Percentiles rank a stretch among this genome's conserved stretches.
Conservation (phyloP, 92 coral and sea anemone species). For the Micromussa lordhowensis region DNA sequence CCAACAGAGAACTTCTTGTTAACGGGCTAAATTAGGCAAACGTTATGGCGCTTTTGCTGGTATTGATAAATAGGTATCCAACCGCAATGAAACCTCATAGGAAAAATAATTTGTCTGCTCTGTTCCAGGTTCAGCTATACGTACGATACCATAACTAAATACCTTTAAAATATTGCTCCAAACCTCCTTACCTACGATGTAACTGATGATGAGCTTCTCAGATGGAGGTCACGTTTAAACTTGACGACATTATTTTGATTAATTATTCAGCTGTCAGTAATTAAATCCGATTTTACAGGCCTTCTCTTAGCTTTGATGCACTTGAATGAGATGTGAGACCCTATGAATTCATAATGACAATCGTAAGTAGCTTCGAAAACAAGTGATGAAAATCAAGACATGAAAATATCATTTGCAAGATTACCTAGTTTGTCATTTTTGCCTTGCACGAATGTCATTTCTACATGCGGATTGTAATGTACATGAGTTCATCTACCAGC, state of each 20-base stretch:
- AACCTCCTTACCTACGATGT: not conserved
- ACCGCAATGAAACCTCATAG: not conserved
- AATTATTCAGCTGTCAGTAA: not conserved
- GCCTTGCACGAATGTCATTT: not conserved
- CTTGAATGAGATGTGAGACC: not conserved
- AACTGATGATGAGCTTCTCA: not conserved
- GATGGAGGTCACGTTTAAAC: not conserved
- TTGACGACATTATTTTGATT: constrained; percentile 22
- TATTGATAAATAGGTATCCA: not conserved
- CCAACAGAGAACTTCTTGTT: not conserved
- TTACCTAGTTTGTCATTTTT: not conserved
- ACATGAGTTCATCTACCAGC: not conserved
- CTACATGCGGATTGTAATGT: not conserved
- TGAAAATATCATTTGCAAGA: not conserved
- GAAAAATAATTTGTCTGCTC: not conserved
- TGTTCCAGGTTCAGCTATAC: not conserved
- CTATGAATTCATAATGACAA: constrained; percentile 7
- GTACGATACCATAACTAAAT: not conserved
- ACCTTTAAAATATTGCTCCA: not conserved
- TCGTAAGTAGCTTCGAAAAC: not conserved
- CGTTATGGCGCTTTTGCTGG: not conserved
- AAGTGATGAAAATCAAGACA: not conserved
- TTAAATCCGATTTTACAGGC: constrained; percentile 23
- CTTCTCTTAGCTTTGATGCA: not conserved
- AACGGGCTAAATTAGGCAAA: not conserved